Conservation (phyloP, 2,888 invertebrate genomes). For the Harpagoxenus sublaevis region DNA sequence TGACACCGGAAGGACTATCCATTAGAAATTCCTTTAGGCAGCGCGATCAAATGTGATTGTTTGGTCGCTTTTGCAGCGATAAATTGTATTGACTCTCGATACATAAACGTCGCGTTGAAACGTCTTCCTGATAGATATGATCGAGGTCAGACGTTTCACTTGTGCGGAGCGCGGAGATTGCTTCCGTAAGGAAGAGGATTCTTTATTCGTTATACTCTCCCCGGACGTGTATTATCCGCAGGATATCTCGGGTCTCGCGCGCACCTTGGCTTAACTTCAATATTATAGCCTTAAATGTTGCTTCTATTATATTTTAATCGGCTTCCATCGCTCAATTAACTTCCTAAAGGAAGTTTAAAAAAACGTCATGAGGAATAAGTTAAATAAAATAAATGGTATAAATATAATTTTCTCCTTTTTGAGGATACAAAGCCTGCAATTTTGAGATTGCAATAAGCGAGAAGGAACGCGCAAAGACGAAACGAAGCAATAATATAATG, state of each 20-base stretch:
- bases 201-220: conserved; percentile 36
- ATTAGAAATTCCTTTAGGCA: background rate
- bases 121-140: background rate
- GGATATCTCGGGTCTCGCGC: conserved; percentile 68
- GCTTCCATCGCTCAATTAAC: background rate
- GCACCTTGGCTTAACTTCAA: conserved; percentile 58
- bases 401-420: background rate
- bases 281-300: background rate
- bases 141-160: conserved; percentile 36
- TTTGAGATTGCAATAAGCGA: background rate
- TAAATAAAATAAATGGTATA: conserved; percentile 7
- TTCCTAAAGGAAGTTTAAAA: background rate
- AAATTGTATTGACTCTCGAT: conserved; percentile 9
- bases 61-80: background rate
- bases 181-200: conserved; percentile 58
- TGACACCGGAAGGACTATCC: background rate
- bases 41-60: conserved; percentile 3
- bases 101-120: background rate
- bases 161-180: conserved; percentile 33
- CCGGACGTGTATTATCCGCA: conserved; percentile 42
- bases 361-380: background rate
- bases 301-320: conserved; percentile 3
- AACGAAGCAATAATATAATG: background rate
- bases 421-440: background rate
- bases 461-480: background rate